Conservation (phyloP, 37 sponge, comb jelly and placozoan genomes). For the Hexactinellida sp. region DNA sequence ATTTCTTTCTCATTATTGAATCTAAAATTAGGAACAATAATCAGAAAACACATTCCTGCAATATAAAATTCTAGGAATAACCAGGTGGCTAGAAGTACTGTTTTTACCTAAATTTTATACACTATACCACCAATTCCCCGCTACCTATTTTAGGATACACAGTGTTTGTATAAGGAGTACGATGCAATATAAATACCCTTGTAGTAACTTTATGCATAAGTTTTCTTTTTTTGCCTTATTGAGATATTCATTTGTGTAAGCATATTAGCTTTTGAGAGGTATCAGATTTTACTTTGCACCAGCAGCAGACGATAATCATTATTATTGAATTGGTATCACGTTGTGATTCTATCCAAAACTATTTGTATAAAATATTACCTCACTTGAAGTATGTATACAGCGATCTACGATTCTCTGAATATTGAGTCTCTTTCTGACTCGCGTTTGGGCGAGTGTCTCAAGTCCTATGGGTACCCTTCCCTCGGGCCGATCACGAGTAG, state of each 20-base stretch:
- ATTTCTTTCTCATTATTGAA: not conserved
- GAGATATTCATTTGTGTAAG: slow-evolving; percentile 15
- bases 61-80: not conserved
- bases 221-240: slow-evolving; percentile 3
- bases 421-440: slow-evolving; percentile 29
- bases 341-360: not conserved
- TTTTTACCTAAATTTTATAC: too few species aligned
- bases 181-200: not conserved
- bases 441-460: slow-evolving; percentile 24
- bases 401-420: not conserved
- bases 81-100: not conserved
- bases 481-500: slow-evolving; percentile 46
- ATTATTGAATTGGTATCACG: not conserved
- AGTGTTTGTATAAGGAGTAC: not conserved
- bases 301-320: not conserved
- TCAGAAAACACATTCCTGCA: not conserved
- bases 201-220: not conserved
- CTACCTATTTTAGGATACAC: not conserved
- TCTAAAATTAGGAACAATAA: not conserved
- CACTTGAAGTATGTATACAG: not conserved
- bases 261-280: not conserved
- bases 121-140: not conserved
- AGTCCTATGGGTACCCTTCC: slow-evolving; percentile 1
- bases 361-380: not conserved
- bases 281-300: slow-evolving; percentile 11